A percentile compares a stretch with the other conserved stretches of the same genome.
Conservation (phyloP, 2,113 vertebrate species). For the Regulus satrapa region DNA sequence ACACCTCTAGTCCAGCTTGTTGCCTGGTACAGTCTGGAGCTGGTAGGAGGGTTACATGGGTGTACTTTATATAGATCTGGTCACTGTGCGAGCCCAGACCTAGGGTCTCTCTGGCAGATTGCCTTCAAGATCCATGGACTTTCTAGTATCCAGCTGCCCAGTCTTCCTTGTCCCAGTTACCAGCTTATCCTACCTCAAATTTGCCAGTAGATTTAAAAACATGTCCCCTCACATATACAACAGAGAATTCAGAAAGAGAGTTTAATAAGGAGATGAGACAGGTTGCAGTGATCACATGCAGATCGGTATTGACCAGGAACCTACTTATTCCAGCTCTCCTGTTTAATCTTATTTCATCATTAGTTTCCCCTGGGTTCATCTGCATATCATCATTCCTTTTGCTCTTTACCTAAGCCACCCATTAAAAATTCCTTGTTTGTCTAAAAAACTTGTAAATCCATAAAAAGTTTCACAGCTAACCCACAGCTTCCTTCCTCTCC, state of each 20-base stretch:
- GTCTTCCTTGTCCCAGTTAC: not conserved
- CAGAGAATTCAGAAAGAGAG: not conserved
- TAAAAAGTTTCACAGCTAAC: not conserved
- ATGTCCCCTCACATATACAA: not conserved
- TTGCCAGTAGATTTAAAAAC: not conserved
- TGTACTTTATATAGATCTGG: accelerated
- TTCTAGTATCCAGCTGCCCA: not conserved
- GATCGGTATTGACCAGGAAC: not conserved
- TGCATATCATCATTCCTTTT: not conserved
- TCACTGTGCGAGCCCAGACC: not conserved
- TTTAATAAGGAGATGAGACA: not conserved
- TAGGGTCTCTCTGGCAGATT: not conserved
- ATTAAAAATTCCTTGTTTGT: not conserved
- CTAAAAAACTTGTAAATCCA: not conserved
- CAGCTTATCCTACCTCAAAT: not conserved
- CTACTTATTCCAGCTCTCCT: not conserved
- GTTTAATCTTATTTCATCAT: not conserved
- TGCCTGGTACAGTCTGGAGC: not conserved
- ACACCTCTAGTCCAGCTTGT: not conserved
- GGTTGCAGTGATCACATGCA: not conserved
- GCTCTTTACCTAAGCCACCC: not conserved
- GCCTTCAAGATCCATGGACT: not conserved
- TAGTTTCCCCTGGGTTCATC: not conserved
- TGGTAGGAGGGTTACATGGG: not conserved
- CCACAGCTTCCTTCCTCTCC: not conserved